phyloP scores from a whole-genome alignment of 2,113 vertebrate genomes.

The Sinocyclocheilus rhinocerous region DNA sequence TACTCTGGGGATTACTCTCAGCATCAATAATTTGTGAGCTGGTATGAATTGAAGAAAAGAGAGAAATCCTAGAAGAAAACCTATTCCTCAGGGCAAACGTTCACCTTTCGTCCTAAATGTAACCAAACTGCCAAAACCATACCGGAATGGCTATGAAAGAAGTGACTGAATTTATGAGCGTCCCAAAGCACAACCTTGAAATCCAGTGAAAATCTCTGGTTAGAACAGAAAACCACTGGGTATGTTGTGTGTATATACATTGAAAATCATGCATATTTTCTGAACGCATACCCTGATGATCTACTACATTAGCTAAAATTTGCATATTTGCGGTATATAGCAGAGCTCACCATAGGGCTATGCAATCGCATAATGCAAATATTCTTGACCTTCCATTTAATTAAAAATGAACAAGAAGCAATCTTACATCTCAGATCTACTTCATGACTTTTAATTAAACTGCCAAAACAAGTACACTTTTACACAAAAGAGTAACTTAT shows the following conservation, averaged over 20 bases:
- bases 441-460: not conserved
- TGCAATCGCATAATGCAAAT: not conserved
- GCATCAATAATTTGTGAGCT: not conserved
- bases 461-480: not conserved
- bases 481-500: not conserved
- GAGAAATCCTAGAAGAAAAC: not conserved
- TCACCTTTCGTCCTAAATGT: not conserved
- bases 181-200: not conserved
- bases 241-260: not conserved
- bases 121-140: conserved; percentile 4
- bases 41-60: not conserved
- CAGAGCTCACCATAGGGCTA: not conserved
- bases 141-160: not conserved
- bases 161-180: not conserved
- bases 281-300: not conserved
- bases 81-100: not conserved
- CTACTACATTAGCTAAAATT: not conserved
- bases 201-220: not conserved
- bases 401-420: not conserved
- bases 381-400: not conserved
- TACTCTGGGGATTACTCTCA: not conserved
- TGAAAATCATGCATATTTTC: not conserved
- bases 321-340: not conserved
- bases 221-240: not conserved
- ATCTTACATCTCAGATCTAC: not conserved